phyloP scores from a whole-genome alignment of 2,888 invertebrate species.

The Platypus cylindrus region DNA sequence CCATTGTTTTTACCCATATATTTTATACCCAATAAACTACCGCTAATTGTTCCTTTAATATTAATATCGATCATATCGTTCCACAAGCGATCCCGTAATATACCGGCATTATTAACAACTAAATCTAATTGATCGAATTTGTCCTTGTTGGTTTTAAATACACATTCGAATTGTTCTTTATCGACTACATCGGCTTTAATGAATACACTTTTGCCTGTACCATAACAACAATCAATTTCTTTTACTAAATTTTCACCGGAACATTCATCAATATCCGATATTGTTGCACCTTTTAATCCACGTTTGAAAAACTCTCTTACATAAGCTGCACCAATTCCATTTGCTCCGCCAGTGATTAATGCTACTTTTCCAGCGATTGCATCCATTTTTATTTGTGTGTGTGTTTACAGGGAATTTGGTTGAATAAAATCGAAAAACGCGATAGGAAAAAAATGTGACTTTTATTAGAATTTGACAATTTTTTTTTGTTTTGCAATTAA shows the following conservation, averaged over 20 bases:
- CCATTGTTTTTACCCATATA: slow-evolving; percentile 44
- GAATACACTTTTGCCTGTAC: slow-evolving; percentile 13
- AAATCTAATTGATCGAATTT: slow-evolving; percentile 11
- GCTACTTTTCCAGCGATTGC: slow-evolving; percentile 11
- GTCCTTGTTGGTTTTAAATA: slow-evolving; percentile 11
- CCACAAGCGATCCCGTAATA: slow-evolving; percentile 12
- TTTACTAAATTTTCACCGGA: slow-evolving; percentile 8
- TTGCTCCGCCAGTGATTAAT: slow-evolving; percentile 13
- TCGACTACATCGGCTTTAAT: slow-evolving; percentile 10
- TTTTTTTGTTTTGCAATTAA: not conserved
- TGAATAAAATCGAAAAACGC: too few relatives aligned
- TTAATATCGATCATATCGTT: slow-evolving; percentile 13
- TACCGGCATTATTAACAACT: slow-evolving; percentile 14
- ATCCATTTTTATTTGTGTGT: too few relatives aligned
- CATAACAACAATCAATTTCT: slow-evolving; percentile 13
- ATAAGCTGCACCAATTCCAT: slow-evolving; percentile 27
- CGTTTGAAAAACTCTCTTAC: slow-evolving; percentile 35
- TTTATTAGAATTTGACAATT: not conserved
- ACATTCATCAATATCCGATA: slow-evolving; percentile 11
- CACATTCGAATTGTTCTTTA: slow-evolving; percentile 10
- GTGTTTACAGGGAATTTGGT: too few relatives aligned
- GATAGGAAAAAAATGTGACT: not conserved
- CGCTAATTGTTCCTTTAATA: slow-evolving; percentile 26
- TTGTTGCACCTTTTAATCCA: slow-evolving; percentile 21
- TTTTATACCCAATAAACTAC: slow-evolving; percentile 41